phyloP scores from a whole-genome alignment of 2,888 invertebrate species.

The Holacanthella duospinosa region DNA sequence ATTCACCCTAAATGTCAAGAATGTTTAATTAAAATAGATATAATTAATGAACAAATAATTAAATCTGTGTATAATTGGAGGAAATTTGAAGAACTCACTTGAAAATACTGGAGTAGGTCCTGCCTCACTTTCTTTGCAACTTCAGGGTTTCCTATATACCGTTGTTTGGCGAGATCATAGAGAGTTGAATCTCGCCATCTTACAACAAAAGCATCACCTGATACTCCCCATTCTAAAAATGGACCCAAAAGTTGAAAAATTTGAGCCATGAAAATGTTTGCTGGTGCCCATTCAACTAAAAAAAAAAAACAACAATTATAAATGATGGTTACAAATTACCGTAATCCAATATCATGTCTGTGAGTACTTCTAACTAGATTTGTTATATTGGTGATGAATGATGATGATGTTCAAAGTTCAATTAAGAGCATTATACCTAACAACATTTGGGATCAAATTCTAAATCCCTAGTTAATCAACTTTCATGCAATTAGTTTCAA shows the following conservation, averaged over 20 bases:
- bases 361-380: not conserved
- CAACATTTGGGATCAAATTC: too few species aligned
- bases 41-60: too few species aligned
- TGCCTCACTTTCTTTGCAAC: constrained; percentile 46
- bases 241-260: constrained; percentile 55
- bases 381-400: too few species aligned
- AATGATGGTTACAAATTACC: not conserved
- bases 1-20: not conserved
- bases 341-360: not conserved
- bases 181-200: constrained; percentile 56
- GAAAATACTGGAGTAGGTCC: constrained; percentile 52
- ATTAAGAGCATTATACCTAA: too few species aligned
- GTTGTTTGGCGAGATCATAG: constrained; percentile 51
- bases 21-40: too few species aligned
- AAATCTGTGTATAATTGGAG: too few species aligned
- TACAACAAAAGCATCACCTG: constrained; percentile 51
- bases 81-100: constrained; percentile 47
- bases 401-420: too few species aligned
- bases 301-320: constrained; percentile 19
- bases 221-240: constrained; percentile 53
- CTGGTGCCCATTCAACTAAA: constrained; percentile 59
- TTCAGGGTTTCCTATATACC: constrained; percentile 47
- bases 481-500: too few species aligned
- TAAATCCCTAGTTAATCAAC: too few species aligned
- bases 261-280: constrained; percentile 57